Percentiles rank a stretch among this genome's conserved stretches.
phyloP scores from a whole-genome alignment of 2,888 invertebrate species.

The Thera britannica region DNA sequence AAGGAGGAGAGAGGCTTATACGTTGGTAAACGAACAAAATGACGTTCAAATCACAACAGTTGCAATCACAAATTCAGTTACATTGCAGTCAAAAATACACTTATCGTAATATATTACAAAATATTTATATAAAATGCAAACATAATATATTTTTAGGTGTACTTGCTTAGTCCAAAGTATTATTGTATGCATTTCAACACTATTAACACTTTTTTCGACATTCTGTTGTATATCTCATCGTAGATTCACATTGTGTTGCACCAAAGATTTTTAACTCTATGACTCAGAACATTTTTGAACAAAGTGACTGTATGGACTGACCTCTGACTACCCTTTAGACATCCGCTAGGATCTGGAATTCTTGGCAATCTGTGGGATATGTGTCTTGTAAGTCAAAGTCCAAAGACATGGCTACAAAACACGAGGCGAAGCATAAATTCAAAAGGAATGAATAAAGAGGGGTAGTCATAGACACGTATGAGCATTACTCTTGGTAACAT shows the following conservation, averaged over 20 bases:
- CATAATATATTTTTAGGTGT: conserved; percentile 28
- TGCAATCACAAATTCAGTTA: neutral
- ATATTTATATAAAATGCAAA: conserved; percentile 11
- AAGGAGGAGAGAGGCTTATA: too few species aligned
- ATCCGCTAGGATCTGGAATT: neutral
- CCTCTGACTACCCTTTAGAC: neutral
- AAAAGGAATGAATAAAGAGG: too few species aligned
- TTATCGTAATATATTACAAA: conserved; percentile 6
- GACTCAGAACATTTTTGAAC: conserved; percentile 22
- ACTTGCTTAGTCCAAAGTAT: conserved; percentile 37
- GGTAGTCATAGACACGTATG: too few species aligned
- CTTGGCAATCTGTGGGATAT: too few species aligned
- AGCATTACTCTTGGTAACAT: too few species aligned
- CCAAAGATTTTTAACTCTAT: conserved; percentile 26
- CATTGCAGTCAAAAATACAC: conserved; percentile 27
- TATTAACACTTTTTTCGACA: conserved; percentile 20
- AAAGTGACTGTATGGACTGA: conserved; percentile 4
- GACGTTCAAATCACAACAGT: neutral
- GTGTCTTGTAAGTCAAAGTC: too few species aligned
- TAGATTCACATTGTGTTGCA: neutral
- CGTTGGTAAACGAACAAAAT: too few species aligned
- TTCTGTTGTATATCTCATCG: neutral
- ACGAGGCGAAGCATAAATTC: too few species aligned
- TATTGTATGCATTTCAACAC: conserved; percentile 32
- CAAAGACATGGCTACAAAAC: too few species aligned